phyloP scores from a whole-genome alignment of 1,140 invertebrate species.

The Papilio helenus region DNA sequence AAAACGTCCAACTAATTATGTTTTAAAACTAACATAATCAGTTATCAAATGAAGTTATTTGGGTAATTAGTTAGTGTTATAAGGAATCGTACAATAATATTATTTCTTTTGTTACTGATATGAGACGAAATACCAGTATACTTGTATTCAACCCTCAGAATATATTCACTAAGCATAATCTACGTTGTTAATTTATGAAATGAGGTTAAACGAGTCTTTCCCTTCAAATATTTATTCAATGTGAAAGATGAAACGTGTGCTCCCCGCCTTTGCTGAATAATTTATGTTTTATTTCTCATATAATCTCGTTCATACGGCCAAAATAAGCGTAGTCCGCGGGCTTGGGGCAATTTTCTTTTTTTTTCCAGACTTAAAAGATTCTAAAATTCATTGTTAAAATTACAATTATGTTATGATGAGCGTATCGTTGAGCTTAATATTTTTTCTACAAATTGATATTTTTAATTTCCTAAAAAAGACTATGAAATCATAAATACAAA shows the following conservation, averaged over 20 bases:
- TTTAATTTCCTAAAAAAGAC: not conserved
- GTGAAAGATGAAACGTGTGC: slow-evolving; percentile 72
- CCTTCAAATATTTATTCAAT: slow-evolving; percentile 73
- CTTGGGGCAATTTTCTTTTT: slow-evolving; percentile 52
- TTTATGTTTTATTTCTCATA: slow-evolving; percentile 72
- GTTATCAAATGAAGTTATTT: not conserved
- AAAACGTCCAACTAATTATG: too few species aligned
- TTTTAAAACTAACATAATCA: too few species aligned
- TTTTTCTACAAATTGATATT: not conserved
- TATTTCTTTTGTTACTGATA: slow-evolving; percentile 3
- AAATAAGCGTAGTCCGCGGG: slow-evolving; percentile 58
- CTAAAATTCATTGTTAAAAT: slow-evolving; percentile 38
- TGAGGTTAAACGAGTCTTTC: slow-evolving; percentile 66
- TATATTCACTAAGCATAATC: slow-evolving; percentile 56
- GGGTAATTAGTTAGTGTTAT: slow-evolving; percentile 4
- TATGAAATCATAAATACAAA: too few species aligned
- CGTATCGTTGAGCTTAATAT: not conserved
- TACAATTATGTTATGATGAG: slow-evolving; percentile 13
- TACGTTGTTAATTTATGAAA: slow-evolving; percentile 71
- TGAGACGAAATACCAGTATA: not conserved
- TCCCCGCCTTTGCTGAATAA: slow-evolving; percentile 72
- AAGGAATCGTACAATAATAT: slow-evolving; percentile 6
- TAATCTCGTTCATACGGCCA: slow-evolving; percentile 52
- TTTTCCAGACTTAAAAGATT: slow-evolving; percentile 39
- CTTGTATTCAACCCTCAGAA: slow-evolving; percentile 40